phyloP scores from a whole-genome alignment of 1,140 invertebrate genomes.

The Coptotermes formosanus region DNA sequence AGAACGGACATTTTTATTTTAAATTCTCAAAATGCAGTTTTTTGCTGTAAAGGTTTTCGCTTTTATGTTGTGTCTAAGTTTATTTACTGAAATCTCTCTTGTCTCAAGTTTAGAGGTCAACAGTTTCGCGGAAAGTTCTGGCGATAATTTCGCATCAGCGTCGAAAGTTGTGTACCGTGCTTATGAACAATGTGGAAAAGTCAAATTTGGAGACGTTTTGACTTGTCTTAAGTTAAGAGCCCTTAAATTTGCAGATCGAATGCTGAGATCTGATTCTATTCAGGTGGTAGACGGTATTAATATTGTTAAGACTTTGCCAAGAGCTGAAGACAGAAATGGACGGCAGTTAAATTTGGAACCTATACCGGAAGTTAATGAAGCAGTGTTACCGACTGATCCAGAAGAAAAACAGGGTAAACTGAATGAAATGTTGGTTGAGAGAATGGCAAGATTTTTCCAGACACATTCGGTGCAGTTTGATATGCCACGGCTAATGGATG shows the following conservation, averaged over 20 bases:
- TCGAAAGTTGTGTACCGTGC: conserved; percentile 42
- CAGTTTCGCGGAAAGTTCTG: not conserved
- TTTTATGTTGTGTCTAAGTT: not conserved
- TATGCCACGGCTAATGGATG: conserved; percentile 48
- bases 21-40: not conserved
- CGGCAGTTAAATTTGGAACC: conserved; percentile 52
- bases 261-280: conserved; percentile 59
- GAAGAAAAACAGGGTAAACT: conserved; percentile 46
- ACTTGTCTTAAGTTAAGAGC: conserved; percentile 68
- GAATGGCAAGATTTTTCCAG: conserved; percentile 57
- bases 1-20: too few relatives aligned
- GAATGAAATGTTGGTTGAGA: conserved; percentile 57
- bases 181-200: conserved; percentile 57
- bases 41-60: not conserved
- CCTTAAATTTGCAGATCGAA: conserved; percentile 60
- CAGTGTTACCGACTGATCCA: conserved; percentile 38
- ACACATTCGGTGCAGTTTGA: conserved; percentile 59
- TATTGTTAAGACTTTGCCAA: conserved; percentile 47
- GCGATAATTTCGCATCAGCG: not conserved
- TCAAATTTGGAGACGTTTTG: conserved; percentile 55
- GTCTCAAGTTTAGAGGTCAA: not conserved
- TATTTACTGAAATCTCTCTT: not conserved
- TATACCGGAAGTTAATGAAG: conserved; percentile 46
- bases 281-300: conserved; percentile 61
- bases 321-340: conserved; percentile 43